Evolutionary conservation across 2,888 invertebrate species (phyloP).

Genomic region (Pseudolycoriella hygida): DNA sequence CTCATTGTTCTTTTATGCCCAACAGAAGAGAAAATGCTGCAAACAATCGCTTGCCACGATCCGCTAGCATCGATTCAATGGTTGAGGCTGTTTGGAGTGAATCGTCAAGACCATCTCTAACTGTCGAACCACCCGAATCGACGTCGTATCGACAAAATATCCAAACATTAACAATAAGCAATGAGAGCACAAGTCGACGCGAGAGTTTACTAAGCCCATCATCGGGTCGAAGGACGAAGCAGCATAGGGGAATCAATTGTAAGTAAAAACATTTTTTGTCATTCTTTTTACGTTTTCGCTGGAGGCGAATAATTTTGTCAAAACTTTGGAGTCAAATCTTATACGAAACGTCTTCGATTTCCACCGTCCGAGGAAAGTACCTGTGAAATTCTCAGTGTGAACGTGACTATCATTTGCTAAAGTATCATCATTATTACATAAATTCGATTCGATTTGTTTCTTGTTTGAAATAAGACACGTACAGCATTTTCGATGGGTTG

Average conservation of each 20-base stretch:
- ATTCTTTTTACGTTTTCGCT: no score
- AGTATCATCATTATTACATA: no score
- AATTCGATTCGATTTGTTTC: no score
- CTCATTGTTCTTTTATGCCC: neutral
- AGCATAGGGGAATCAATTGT: constrained; percentile 58
- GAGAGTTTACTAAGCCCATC: constrained; percentile 56
- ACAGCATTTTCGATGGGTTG: no score
- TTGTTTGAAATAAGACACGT: no score
- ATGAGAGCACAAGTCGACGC: constrained; percentile 25
- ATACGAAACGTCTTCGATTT: no score
- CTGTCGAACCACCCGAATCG: constrained; percentile 20
- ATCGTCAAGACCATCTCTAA: constrained; percentile 25
- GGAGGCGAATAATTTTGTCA: no score
- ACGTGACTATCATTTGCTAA: no score
- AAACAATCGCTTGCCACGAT: constrained; percentile 44
- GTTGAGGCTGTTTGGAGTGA: constrained; percentile 53
- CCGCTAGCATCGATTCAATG: constrained; percentile 64
- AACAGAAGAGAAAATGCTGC: constrained; percentile 31
- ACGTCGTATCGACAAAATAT: constrained; percentile 22
- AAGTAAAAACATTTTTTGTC: constrained; percentile 21
- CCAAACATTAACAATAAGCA: constrained; percentile 23
- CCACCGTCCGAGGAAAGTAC: no score
- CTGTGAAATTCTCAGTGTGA: no score
- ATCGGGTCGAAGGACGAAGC: constrained; percentile 56
- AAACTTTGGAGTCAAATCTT: no score